These are phyloP conservation scores for Characodon lateralis DNA, from an alignment of 2,797 vertebrate species.

Conservation along the genomic window DNA sequence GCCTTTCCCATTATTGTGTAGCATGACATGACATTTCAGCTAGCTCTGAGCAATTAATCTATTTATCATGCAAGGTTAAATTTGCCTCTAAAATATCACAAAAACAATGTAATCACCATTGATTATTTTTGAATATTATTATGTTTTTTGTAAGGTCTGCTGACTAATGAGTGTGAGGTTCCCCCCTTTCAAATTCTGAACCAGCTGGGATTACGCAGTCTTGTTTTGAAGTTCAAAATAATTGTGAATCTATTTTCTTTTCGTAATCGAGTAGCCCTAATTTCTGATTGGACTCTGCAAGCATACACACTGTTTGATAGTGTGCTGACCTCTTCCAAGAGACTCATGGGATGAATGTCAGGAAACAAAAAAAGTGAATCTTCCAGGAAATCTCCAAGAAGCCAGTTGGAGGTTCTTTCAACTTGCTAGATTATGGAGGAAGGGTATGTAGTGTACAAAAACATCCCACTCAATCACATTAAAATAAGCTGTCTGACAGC, in stretches of 20 bases:
- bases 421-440: background rate
- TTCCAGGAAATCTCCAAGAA: conserved; percentile 1
- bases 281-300: too few species aligned
- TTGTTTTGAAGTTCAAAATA: too few species aligned
- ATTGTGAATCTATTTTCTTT: too few species aligned
- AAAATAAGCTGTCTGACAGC: conserved; percentile 6
- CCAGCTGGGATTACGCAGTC: too few species aligned
- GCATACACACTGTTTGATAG: too few species aligned
- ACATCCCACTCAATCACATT: background rate
- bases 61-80: background rate
- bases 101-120: background rate
- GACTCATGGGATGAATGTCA: conserved; percentile 1
- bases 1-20: background rate
- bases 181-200: too few species aligned
- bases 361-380: conserved; percentile 5
- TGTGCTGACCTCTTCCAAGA: background rate
- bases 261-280: too few species aligned
- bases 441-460: background rate
- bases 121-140: background rate
- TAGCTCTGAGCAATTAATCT: background rate
- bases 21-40: background rate
- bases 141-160: too few species aligned
- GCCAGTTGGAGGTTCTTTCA: conserved; percentile 7
- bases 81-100: background rate
- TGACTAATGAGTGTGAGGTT: too few species aligned